Evolutionary conservation across 2,113 vertebrate genomes (phyloP).

Genomic region (Pardalotus punctatus): DNA sequence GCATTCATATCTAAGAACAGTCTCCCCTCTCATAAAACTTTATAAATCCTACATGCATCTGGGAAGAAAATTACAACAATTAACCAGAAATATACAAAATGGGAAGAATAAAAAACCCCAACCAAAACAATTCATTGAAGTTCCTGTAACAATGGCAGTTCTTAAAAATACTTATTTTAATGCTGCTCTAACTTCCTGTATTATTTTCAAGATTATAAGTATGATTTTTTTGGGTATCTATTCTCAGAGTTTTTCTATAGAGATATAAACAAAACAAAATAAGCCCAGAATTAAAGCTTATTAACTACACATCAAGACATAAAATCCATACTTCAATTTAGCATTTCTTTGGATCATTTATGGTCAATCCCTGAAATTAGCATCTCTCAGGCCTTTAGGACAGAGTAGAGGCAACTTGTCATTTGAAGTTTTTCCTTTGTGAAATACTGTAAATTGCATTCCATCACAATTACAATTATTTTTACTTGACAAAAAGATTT

Average conservation of each 20-base stretch:
- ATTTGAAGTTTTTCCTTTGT: not conserved
- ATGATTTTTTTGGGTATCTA: not conserved
- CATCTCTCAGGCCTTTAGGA: not conserved
- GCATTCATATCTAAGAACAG: not conserved
- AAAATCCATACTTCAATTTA: not conserved
- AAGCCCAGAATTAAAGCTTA: not conserved
- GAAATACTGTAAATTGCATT: not conserved
- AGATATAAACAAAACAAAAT: not conserved
- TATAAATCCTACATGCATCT: not conserved
- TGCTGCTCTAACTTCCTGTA: not conserved
- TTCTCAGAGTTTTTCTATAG: not conserved
- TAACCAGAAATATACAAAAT: not conserved
- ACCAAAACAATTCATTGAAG: not conserved
- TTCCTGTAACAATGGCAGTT: not conserved
- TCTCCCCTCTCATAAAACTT: not conserved
- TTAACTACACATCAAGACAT: not conserved
- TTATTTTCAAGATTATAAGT: not conserved
- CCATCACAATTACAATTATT: not conserved
- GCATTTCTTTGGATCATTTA: not conserved
- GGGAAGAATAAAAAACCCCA: not conserved
- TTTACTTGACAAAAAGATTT: not conserved
- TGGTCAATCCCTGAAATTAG: not conserved
- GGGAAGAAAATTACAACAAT: not conserved
- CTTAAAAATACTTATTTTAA: not conserved
- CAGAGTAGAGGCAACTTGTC: not conserved